These are phyloP conservation scores for Cromileptes altivelis DNA, from an alignment of 2,113 vertebrate species.

Conservation along the genomic window DNA sequence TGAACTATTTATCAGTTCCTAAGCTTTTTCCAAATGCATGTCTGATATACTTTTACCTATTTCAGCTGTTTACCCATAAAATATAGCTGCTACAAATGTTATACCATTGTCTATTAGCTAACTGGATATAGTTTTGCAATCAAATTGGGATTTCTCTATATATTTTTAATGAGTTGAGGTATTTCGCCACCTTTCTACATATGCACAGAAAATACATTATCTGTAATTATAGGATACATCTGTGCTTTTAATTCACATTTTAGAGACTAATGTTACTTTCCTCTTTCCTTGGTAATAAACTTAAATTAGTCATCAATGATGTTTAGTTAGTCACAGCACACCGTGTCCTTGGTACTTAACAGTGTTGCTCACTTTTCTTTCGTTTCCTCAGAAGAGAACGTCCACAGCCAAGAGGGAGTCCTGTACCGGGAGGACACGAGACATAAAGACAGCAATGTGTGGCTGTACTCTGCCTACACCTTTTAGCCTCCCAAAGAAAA, in stretches of 20 bases:
- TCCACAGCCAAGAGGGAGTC: constrained; percentile 36
- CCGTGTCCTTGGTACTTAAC: constrained; percentile 5
- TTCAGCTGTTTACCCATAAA: too few species aligned
- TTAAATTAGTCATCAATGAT: constrained; percentile 35
- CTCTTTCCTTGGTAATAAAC: not conserved
- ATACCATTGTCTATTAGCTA: too few species aligned
- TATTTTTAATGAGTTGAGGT: not conserved
- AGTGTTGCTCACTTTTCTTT: constrained; percentile 70
- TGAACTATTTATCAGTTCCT: too few species aligned
- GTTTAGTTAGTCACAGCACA: constrained; percentile 49
- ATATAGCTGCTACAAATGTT: too few species aligned
- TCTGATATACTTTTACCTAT: too few species aligned
- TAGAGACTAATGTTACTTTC: not conserved
- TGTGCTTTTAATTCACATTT: not conserved
- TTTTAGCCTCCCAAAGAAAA: constrained; percentile 73
- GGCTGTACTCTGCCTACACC: constrained; percentile 49
- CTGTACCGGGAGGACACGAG: constrained; percentile 21
- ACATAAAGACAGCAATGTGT: constrained; percentile 32
- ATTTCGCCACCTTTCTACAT: not conserved
- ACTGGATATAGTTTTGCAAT: too few species aligned
- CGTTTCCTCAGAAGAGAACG: constrained; percentile 40
- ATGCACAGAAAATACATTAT: not conserved
- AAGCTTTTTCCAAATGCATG: too few species aligned
- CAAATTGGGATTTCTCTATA: too few species aligned
- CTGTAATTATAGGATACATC: not conserved